phyloP scores from a whole-genome alignment of 2,113 vertebrate genomes.

The Pteruthius melanotis region DNA sequence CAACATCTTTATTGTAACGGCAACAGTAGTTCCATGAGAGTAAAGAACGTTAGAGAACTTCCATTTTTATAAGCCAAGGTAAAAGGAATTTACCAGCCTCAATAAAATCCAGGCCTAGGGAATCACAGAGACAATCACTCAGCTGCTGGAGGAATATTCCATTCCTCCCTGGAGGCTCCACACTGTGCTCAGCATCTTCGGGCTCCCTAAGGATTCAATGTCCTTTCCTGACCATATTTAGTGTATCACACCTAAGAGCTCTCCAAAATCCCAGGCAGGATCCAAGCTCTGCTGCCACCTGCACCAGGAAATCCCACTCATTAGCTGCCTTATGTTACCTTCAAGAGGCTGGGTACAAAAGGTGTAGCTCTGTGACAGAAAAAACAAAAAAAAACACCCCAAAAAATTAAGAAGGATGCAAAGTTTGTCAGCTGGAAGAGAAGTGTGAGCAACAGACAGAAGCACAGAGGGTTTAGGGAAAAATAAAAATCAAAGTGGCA shows the following conservation, averaged over 20 bases:
- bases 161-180: conserved; percentile 23
- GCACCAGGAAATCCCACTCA: neutral
- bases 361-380: neutral
- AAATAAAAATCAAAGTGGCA: conserved; percentile 1
- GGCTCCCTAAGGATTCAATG: neutral
- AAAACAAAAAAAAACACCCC: accelerated
- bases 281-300: neutral
- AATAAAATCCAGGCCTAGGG: conserved; percentile 10
- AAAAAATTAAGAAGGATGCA: neutral
- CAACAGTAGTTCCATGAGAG: conserved; percentile 45
- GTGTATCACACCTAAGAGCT: neutral
- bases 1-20: conserved; percentile 51
- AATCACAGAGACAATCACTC: conserved; percentile 7
- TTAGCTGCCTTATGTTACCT: conserved; percentile 63
- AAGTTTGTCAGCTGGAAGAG: conserved; percentile 14
- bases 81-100: conserved; percentile 53
- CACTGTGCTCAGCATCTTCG: conserved; percentile 29
- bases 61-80: conserved; percentile 23
- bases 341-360: conserved; percentile 30
- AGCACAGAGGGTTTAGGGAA: conserved; percentile 20
- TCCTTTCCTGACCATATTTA: conserved; percentile 6
- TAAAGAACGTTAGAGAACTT: conserved; percentile 44
- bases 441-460: neutral
- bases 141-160: neutral
- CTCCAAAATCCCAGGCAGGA: neutral